Evolutionary conservation across 2,113 vertebrate genomes (phyloP), one percentile per base, ranked within the genome.

Genomic region (Theristicus caerulescens): DNA sequence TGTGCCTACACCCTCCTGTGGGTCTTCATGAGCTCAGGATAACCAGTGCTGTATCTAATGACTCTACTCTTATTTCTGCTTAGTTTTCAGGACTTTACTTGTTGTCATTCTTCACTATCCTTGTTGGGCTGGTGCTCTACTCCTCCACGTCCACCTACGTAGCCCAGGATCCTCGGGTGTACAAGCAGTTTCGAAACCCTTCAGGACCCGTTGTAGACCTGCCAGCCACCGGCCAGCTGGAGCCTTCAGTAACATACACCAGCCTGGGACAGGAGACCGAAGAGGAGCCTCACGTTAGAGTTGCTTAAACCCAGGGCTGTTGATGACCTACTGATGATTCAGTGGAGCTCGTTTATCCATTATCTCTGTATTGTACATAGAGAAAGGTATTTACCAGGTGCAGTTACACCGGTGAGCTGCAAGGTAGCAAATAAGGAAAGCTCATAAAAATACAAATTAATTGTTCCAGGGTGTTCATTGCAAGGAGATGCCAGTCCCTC

Each of bases 41-140:
- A 47, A 58, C 5, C 14, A 2, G 6, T 42, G 17, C 38, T 65
- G 21, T 87, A 47, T 85, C 58, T 86, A 96, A 47, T 77, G 47
- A 78, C 76, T 61, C 51, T 73, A 1, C 62, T 94, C 31, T 93
- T 92, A 29, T 95, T 93, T 97, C n/a, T 96, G 61, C 94, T 98
- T 86, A 99, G 99, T 99, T 99, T 98, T 99, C 99, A 96, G 99
- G 98, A 73, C 99, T 99, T 80, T 99, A 99, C 86, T 98, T 99
- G 96, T 96, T 99, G 94, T 99, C 99, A 5, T 99, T 99, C 98
- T 98, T 99, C 98, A 98, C 99, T 91, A 99, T 99, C 90, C 97
- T 99, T 59, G 97, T 99, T 72, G 99, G 99, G 93, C 98, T 99
- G 97, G 98, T 99, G 86, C 97, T 99, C 67, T 99, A 99, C 97